Conservation (phyloP, 2,888 invertebrate genomes). For the Hofmannophila pseudospretella region DNA sequence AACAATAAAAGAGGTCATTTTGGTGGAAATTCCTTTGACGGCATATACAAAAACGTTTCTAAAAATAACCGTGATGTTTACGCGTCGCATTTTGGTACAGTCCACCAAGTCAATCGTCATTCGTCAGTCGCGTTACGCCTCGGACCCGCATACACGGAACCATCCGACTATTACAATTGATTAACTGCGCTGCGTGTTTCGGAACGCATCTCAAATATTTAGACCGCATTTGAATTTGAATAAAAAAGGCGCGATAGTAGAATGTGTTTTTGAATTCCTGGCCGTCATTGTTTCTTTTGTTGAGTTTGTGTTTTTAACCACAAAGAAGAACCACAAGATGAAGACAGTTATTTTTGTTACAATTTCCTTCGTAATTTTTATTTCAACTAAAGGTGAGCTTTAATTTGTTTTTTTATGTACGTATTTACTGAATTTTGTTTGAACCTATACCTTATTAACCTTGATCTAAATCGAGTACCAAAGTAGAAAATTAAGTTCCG, state of each 20-base stretch:
- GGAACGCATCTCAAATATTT: conserved; percentile 32
- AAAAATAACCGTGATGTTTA: conserved; percentile 61
- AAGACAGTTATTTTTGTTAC: conserved; percentile 14
- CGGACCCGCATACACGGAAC: conserved; percentile 32
- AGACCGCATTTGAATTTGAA: conserved; percentile 39
- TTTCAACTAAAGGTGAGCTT: conserved; percentile 6
- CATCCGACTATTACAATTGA: neutral
- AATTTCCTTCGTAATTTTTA: neutral
- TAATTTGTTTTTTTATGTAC: neutral
- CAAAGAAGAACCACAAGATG: too few relatives aligned
- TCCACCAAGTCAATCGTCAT: conserved; percentile 31
- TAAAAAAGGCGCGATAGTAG: conserved; percentile 39
- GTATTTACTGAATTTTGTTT: conserved; percentile 4
- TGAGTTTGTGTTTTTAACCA: conserved; percentile 19
- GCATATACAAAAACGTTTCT: conserved; percentile 35
- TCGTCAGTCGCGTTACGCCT: conserved; percentile 38
- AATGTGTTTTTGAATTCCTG: conserved; percentile 38
- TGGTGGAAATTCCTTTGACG: conserved; percentile 39
- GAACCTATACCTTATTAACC: too few relatives aligned
- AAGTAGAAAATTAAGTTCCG: too few relatives aligned
- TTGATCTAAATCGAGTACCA: too few relatives aligned
- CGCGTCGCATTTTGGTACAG: conserved; percentile 42
- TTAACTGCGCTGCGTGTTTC: neutral
- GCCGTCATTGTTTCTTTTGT: conserved; percentile 27
- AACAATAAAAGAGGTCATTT: conserved; percentile 30